Conservation (phyloP, 2,888 invertebrate genomes). For the Phrixothrix hirtus region DNA sequence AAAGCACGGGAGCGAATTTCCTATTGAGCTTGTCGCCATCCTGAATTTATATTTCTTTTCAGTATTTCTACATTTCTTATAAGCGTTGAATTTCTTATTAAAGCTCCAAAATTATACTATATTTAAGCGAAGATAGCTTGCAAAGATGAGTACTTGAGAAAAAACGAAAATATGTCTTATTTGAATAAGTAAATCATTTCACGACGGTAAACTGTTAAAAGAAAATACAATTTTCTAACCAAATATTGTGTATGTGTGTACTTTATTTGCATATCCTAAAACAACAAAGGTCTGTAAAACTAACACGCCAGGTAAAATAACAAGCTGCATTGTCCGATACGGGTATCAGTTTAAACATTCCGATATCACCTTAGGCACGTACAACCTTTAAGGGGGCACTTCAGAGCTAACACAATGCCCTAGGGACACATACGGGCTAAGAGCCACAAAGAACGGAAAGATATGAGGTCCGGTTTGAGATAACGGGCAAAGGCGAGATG, state of each 20-base stretch:
- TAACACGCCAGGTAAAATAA: conserved; percentile 35
- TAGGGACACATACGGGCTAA: conserved; percentile 29
- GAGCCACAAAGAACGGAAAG: conserved; percentile 32
- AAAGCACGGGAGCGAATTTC: conserved; percentile 20
- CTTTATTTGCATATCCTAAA: conserved; percentile 31
- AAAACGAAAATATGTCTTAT: conserved; percentile 15
- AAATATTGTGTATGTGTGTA: conserved; percentile 26
- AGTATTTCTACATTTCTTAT: conserved; percentile 1
- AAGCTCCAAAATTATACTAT: too few relatives aligned
- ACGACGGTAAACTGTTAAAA: conserved; percentile 24
- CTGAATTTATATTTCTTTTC: conserved; percentile 4
- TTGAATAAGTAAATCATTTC: conserved; percentile 22
- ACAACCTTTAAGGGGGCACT: conserved; percentile 35
- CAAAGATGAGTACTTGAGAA: too few relatives aligned
- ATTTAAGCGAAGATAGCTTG: too few relatives aligned
- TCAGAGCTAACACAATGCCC: conserved; percentile 32
- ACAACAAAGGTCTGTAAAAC: conserved; percentile 33
- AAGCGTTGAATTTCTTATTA: too few relatives aligned
- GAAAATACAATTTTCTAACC: conserved; percentile 32
- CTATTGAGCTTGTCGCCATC: conserved; percentile 7
- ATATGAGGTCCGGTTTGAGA: conserved; percentile 28
- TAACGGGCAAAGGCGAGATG: conserved; percentile 10
- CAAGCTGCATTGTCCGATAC: conserved; percentile 34
- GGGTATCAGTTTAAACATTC: conserved; percentile 37
- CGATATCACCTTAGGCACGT: conserved; percentile 35